Evolutionary conservation across 2,888 invertebrate genomes (phyloP).

Genomic region (Euspilapteryx auroguttella): DNA sequence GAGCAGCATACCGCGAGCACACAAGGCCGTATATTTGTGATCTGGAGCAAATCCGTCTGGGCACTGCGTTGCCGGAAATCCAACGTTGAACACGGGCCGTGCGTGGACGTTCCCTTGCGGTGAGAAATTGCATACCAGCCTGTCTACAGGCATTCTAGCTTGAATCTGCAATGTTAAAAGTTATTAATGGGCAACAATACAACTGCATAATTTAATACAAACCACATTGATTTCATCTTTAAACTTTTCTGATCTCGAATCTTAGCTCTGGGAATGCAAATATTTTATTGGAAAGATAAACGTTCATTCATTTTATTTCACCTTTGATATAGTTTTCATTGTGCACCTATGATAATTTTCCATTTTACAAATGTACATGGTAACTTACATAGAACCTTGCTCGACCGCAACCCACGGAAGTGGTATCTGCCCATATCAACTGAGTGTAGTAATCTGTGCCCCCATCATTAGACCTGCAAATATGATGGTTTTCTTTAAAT

Average conservation of each 20-base stretch:
- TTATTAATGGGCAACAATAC: too few species aligned
- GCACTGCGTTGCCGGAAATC: conserved; percentile 36
- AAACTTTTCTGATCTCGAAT: too few species aligned
- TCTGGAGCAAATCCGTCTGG: conserved; percentile 17
- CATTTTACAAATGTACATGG: conserved; percentile 6
- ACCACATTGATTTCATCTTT: too few species aligned
- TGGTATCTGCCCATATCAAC: conserved; percentile 42
- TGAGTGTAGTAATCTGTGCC: conserved; percentile 35
- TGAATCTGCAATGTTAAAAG: too few species aligned
- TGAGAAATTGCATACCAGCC: conserved; percentile 43
- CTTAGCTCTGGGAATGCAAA: too few species aligned
- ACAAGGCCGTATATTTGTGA: conserved; percentile 19
- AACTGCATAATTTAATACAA: too few species aligned
- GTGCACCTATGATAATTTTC: conserved; percentile 6
- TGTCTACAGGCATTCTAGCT: too few species aligned
- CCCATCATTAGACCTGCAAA: conserved; percentile 20
- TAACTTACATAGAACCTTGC: conserved; percentile 33
- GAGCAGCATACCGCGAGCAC: too few species aligned
- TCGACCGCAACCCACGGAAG: conserved; percentile 38
- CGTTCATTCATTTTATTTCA: too few species aligned
- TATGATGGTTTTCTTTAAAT: too few species aligned
- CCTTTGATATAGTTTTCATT: too few species aligned
- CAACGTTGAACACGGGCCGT: conserved; percentile 32
- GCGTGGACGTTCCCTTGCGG: conserved; percentile 33
- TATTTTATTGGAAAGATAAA: too few species aligned